Percentiles rank a stretch among this genome's conserved stretches.
phyloP scores from a whole-genome alignment of 2,888 invertebrate species.

The Brachypterus glaber region DNA sequence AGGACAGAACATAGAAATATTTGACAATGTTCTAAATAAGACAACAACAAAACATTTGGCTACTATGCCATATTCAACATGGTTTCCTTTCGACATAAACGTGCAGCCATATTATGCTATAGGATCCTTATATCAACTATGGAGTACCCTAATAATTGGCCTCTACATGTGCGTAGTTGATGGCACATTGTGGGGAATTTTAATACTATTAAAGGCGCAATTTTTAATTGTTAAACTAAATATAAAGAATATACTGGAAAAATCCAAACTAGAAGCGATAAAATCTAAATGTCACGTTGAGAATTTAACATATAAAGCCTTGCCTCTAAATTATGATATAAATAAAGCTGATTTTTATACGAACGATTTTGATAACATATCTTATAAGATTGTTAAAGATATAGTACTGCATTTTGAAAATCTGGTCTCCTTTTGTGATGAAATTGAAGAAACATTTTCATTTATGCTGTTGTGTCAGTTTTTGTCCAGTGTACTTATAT shows the following conservation, averaged over 20 bases:
- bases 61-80: slow-evolving; percentile 12
- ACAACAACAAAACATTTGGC: slow-evolving; percentile 7
- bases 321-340: no score
- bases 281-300: no score
- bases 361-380: slow-evolving; percentile 3
- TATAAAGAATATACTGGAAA: no score
- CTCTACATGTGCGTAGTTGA: slow-evolving; percentile 14
- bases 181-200: slow-evolving; percentile 13
- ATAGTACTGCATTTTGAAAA: slow-evolving; percentile 15
- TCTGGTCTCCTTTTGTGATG: slow-evolving; percentile 14
- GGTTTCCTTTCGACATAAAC: slow-evolving; percentile 13
- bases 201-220: slow-evolving; percentile 15
- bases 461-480: slow-evolving; percentile 17
- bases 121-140: slow-evolving; percentile 12
- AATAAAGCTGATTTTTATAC: no score
- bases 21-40: no score
- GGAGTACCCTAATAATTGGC: slow-evolving; percentile 10
- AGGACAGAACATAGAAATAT: no score
- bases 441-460: slow-evolving; percentile 15
- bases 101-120: slow-evolving; percentile 12
- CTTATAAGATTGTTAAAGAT: slow-evolving; percentile 10
- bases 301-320: no score
- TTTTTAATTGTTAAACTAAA: no score
- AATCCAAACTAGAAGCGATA: no score
- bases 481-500: slow-evolving; percentile 15